Percentiles rank a stretch among this genome's conserved stretches.
Evolutionary conservation across 1,140 invertebrate species (phyloP).

Genomic region (Euborellia annulipes): DNA sequence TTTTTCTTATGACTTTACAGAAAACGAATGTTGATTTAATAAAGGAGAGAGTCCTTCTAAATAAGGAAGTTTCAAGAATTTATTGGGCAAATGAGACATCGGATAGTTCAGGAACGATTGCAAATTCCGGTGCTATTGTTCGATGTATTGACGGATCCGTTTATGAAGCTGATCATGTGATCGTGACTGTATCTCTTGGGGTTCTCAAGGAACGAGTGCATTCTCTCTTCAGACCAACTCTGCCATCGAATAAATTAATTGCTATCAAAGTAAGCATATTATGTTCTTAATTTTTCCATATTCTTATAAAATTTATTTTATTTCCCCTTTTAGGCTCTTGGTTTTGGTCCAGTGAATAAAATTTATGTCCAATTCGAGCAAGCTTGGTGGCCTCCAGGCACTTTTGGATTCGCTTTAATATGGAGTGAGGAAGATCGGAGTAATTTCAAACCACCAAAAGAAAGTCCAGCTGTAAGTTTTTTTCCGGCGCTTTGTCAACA

Average conservation of each 20-base stretch:
- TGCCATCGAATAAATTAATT: slow-evolving; percentile 14
- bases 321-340: slow-evolving; percentile 31
- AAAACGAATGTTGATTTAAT: too few species aligned
- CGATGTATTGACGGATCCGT: slow-evolving; percentile 12
- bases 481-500: too few species aligned
- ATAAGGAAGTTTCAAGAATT: slow-evolving; percentile 6
- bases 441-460: too few species aligned
- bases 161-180: slow-evolving; percentile 16
- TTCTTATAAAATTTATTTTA: too few species aligned
- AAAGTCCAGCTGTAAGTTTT: too few species aligned
- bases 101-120: background rate
- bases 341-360: slow-evolving; percentile 57
- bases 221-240: slow-evolving; percentile 16
- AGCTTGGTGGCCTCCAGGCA: slow-evolving; percentile 13
- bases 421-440: slow-evolving; percentile 34
- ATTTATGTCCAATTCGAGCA: slow-evolving; percentile 39
- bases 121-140: too few species aligned
- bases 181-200: slow-evolving; percentile 19
- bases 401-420: slow-evolving; percentile 31
- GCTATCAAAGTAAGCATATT: slow-evolving; percentile 14
- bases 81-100: slow-evolving; percentile 1
- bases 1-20: too few species aligned
- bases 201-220: slow-evolving; percentile 16
- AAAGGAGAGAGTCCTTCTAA: slow-evolving; percentile 1
- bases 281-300: background rate